phyloP scores from a whole-genome alignment of 2,797 vertebrate genomes.

The Orestias chungarensis region DNA sequence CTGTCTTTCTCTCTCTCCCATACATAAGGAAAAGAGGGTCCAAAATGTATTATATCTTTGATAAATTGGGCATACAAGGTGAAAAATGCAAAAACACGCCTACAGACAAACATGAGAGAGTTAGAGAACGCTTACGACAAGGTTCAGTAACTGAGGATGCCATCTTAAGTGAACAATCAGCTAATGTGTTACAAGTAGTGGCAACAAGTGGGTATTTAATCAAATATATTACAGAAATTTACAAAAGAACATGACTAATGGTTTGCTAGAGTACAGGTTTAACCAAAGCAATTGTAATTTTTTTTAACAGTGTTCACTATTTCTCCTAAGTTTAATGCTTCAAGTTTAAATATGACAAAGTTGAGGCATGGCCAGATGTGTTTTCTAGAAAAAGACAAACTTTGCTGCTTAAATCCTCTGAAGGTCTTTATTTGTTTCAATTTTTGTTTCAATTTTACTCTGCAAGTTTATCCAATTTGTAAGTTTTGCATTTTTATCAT shows the following conservation, averaged over 20 bases:
- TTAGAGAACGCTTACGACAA: not conserved
- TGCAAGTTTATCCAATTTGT: not conserved
- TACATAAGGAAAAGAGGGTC: too few species aligned
- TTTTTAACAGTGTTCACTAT: not conserved
- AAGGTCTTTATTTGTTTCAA: too few species aligned
- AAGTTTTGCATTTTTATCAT: not conserved
- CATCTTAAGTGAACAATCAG: not conserved
- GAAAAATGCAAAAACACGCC: too few species aligned
- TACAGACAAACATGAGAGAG: not conserved
- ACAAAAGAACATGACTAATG: not conserved
- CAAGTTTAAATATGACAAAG: not conserved
- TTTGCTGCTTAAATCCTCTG: too few species aligned
- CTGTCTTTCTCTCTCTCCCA: too few species aligned
- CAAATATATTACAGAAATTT: not conserved
- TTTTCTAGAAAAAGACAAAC: too few species aligned
- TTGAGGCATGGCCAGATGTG: not conserved
- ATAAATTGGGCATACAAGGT: too few species aligned
- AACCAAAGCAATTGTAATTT: too few species aligned
- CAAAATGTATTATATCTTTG: too few species aligned
- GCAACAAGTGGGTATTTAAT: not conserved
- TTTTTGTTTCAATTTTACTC: not conserved
- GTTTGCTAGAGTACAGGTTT: not conserved
- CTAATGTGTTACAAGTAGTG: not conserved
- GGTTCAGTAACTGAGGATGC: not conserved
- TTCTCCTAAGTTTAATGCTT: not conserved